Percentiles rank a stretch among this genome's conserved stretches.
Evolutionary conservation across 1,140 invertebrate genomes (phyloP).

Genomic region (Meloidogyne chitwoodi): DNA sequence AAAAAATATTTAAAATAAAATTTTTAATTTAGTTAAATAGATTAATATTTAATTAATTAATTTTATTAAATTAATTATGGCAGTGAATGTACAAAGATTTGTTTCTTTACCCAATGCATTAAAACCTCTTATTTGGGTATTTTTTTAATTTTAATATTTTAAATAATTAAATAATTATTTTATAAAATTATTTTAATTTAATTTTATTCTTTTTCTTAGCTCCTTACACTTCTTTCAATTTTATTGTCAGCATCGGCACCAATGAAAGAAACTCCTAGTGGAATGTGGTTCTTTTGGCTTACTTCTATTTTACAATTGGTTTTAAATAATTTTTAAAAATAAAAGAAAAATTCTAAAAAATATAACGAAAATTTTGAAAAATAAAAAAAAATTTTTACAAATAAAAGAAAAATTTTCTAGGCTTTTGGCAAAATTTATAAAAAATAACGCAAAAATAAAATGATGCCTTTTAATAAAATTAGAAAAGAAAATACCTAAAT

Average conservation of each 20-base stretch:
- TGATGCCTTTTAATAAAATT: no score
- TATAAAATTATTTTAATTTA: not conserved
- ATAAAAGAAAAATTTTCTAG: no score
- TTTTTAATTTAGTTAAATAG: not conserved
- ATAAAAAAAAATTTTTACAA: no score
- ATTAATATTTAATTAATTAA: not conserved
- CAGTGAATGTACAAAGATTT: slow-evolving; percentile 29
- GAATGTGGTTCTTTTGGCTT: slow-evolving; percentile 46
- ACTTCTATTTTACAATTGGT: slow-evolving; percentile 28
- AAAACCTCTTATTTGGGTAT: slow-evolving; percentile 26
- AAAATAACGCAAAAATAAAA: no score
- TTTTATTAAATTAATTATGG: not conserved
- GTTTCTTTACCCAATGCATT: slow-evolving; percentile 23
- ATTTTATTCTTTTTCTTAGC: not conserved
- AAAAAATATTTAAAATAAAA: no score
- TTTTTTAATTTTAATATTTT: not conserved
- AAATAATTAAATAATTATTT: not conserved
- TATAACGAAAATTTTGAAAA: no score
- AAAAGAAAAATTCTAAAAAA: no score
- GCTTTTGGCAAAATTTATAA: no score
- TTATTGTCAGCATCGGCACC: slow-evolving; percentile 17
- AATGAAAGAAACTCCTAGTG: not conserved
- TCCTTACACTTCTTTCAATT: slow-evolving; percentile 24
- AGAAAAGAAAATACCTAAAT: no score
- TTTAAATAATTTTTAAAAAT: no score